A percentile compares a stretch with the other conserved stretches of the same genome.
These are phyloP conservation scores for Cephalopachus bancanus DNA, from an alignment of 2,797 vertebrate genomes.

Conservation along the genomic window DNA sequence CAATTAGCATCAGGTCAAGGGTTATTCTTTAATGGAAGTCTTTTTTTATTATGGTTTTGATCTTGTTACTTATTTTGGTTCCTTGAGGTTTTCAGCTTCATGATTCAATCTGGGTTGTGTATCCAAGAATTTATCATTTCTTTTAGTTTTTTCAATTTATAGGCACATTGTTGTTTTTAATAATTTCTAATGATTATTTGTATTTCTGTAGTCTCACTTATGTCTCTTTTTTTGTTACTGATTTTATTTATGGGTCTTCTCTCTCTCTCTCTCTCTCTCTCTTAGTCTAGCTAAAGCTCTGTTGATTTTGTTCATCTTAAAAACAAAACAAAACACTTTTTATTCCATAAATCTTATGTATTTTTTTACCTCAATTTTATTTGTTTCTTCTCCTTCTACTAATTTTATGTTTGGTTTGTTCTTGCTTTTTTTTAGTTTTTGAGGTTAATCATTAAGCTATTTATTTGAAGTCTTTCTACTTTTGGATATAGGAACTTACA, in stretches of 20 bases:
- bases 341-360: not conserved
- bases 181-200: not conserved
- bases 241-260: not conserved
- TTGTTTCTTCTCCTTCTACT: not conserved
- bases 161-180: not conserved
- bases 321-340: not conserved
- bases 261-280: not conserved
- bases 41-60: not conserved
- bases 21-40: not conserved
- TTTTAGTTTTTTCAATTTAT: not conserved
- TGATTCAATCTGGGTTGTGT: not conserved
- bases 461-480: not conserved
- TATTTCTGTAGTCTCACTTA: not conserved
- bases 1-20: too few relatives aligned
- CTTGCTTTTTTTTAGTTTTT: not conserved
- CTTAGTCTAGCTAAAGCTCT: not conserved
- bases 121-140: not conserved
- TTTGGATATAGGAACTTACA: not conserved
- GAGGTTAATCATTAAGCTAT: not conserved
- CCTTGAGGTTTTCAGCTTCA: not conserved
- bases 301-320: not conserved
- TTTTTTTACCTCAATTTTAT: not conserved
- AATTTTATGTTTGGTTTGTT: not conserved
- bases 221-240: not conserved
- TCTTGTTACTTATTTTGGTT: not conserved